Conservation (phyloP, 1,140 invertebrate genomes). For the Hyphantria cunea region DNA sequence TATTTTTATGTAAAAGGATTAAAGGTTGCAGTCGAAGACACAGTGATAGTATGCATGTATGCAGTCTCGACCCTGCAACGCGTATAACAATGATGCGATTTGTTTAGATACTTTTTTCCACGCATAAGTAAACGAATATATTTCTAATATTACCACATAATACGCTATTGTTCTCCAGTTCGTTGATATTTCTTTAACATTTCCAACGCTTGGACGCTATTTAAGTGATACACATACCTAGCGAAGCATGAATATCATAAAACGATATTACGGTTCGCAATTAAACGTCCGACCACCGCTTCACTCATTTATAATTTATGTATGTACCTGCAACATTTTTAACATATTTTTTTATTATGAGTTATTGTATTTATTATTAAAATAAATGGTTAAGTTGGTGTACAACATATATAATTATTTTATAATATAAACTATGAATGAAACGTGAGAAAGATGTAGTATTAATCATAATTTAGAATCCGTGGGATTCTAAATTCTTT, state of each 20-base stretch:
- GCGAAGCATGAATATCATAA: slow-evolving; percentile 58
- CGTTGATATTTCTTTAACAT: slow-evolving; percentile 72
- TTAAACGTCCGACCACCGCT: slow-evolving; percentile 35
- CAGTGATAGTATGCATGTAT: slow-evolving; percentile 39
- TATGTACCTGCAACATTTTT: neutral
- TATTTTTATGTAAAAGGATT: neutral
- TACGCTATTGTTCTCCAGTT: slow-evolving; percentile 77
- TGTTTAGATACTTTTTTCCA: slow-evolving; percentile 79
- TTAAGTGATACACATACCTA: slow-evolving; percentile 68
- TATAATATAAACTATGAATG: too few species aligned
- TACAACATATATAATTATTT: too few species aligned
- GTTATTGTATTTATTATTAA: neutral
- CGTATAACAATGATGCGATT: slow-evolving; percentile 76
- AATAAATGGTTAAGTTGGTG: neutral
- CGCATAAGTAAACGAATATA: slow-evolving; percentile 77
- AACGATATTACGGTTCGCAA: slow-evolving; percentile 52
- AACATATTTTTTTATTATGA: neutral
- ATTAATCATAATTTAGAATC: too few species aligned
- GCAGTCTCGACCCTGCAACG: slow-evolving; percentile 54
- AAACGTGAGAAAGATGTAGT: too few species aligned
- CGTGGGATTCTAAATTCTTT: too few species aligned
- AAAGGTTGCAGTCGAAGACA: slow-evolving; percentile 27
- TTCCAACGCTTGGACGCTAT: slow-evolving; percentile 65
- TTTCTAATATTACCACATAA: slow-evolving; percentile 81
- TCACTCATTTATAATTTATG: slow-evolving; percentile 4